Evolutionary conservation across 2,113 vertebrate genomes (phyloP), one percentile per base, ranked within the genome.

Genomic region (Pterocles orientalis): DNA sequence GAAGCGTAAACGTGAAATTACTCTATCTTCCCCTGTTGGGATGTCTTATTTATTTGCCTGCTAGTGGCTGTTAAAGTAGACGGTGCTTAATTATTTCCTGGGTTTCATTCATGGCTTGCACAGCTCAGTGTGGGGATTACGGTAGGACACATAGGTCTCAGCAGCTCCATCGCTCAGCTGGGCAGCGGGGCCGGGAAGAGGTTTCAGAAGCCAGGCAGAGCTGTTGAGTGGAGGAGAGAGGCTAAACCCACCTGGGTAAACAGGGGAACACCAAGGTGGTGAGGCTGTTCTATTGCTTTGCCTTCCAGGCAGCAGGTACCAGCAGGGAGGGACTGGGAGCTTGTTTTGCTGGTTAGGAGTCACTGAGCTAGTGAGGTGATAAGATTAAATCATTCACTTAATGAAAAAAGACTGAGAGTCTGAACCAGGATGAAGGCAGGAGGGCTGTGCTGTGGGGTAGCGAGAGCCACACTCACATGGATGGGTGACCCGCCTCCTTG

Each of bases 11-110:
- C 1, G 4, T 83, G 83, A 95, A 96, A 97, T 90, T 92, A 60
- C 86, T 82, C 84, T 76, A 73, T 86, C 77, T 86, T 85, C 48
- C 66, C 81, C 95, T 84, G 64, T 29, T 94, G 78, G 91, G 87
- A 96, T 84, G 89, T 95, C 88, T 95, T 92, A 90, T 91, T 96
- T 95, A 88, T 96, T 95, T 92, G 92, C 66, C 71, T 94, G 75
- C 79, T 86, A 61, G 50, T 50, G 58, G 54, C 85, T 91, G 82
- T 88, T 89, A 82, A 82, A 94, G 79, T 51, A 70, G 72, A 81
- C 41, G 65, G 85, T 62, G 36, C 56, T 92, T 94, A 94, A 91
- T 95, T 96, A 89, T 73, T 86, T 65, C 60, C 56, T 70, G 68
- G 41, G 57, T 69, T 94, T 73, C 71, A 87, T 83, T 82, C 57